A percentile compares a stretch with the other conserved stretches of the same genome.
phyloP scores from a whole-genome alignment of 1,140 invertebrate species.

The Acyrthosiphon pisum region DNA sequence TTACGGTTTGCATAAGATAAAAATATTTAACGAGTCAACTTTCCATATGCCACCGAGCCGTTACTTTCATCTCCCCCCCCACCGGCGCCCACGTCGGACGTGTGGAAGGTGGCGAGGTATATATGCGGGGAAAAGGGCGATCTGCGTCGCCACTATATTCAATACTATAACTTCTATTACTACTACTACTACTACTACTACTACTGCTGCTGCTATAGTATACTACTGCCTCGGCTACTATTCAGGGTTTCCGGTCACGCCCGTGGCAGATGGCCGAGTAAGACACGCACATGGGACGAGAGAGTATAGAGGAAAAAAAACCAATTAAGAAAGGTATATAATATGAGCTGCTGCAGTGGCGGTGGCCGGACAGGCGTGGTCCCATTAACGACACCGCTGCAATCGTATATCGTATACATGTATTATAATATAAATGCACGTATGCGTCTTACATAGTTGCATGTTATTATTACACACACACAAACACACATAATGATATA shows the following conservation, averaged over 20 bases:
- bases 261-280: slow-evolving; percentile 10
- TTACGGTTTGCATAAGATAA: not conserved
- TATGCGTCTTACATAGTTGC: not conserved
- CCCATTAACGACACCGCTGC: not conserved
- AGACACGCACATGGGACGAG: not conserved
- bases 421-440: not conserved
- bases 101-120: not conserved
- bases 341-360: not conserved
- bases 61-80: not conserved
- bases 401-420: not conserved
- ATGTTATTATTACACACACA: not conserved
- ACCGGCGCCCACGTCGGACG: not conserved
- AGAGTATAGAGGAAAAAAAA: not conserved
- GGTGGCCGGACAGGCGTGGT: not conserved
- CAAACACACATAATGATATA: not conserved
- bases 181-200: not conserved
- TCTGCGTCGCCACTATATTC: not conserved
- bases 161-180: not conserved
- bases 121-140: not conserved
- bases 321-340: slow-evolving; percentile 31
- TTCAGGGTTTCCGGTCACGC: slow-evolving; percentile 39
- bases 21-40: not conserved
- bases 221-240: not conserved
- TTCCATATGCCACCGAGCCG: not conserved
- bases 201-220: not conserved